A percentile compares a stretch with the other conserved stretches of the same genome.
These are phyloP conservation scores for Malaclemys terrapin DNA, from an alignment of 2,113 vertebrate genomes.

Conservation along the genomic window DNA sequence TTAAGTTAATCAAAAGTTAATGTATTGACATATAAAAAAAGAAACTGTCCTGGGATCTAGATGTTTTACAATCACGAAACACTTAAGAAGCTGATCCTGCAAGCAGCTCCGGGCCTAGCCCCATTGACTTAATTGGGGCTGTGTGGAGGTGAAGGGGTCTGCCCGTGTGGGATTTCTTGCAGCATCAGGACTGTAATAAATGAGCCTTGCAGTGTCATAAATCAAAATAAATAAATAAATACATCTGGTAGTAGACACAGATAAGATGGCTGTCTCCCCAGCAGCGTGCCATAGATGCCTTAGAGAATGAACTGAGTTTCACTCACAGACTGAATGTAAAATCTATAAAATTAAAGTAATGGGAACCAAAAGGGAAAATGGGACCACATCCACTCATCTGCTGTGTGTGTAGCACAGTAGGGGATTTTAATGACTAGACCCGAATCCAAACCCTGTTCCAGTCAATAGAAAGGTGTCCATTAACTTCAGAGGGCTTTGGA, in stretches of 20 bases:
- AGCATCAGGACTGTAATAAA: neutral
- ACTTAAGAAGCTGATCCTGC: neutral
- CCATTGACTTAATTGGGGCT: neutral
- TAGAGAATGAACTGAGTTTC: neutral
- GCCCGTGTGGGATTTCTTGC: neutral
- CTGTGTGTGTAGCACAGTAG: neutral
- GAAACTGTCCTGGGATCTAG: neutral
- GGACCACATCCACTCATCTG: neutral
- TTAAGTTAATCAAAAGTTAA: neutral
- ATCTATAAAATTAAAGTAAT: neutral
- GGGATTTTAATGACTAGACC: neutral
- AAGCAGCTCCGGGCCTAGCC: neutral
- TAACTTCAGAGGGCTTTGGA: neutral
- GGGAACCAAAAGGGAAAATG: neutral
- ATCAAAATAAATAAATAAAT: neutral
- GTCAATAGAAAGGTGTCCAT: neutral
- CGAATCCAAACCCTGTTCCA: neutral
- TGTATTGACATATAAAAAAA: neutral
- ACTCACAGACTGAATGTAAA: neutral
- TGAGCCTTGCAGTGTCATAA: neutral
- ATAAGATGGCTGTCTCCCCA: neutral
- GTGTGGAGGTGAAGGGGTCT: neutral
- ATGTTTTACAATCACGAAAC: neutral
- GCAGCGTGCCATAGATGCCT: neutral
- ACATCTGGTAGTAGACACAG: neutral